These are phyloP conservation scores for Marmota monax DNA, from an alignment of 2,113 vertebrate genomes.

Conservation along the genomic window DNA sequence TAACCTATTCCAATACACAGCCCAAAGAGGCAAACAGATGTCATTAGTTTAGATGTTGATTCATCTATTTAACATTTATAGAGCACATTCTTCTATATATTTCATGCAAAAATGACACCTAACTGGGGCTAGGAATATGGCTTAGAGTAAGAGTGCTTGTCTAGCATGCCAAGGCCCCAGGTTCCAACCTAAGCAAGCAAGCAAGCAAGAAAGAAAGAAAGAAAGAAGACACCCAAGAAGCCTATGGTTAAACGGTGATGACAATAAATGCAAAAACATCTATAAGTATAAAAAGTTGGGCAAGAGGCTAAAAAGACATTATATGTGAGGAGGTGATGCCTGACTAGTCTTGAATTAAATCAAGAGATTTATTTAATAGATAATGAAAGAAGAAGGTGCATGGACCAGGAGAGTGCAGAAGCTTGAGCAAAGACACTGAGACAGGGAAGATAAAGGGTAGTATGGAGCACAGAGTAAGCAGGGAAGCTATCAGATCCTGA, in stretches of 20 bases:
- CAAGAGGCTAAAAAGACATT: background rate
- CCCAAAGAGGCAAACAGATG: background rate
- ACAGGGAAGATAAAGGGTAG: background rate
- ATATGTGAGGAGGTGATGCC: background rate
- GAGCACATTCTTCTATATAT: background rate
- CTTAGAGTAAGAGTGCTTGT: background rate
- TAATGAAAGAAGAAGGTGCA: background rate
- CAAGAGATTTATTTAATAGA: background rate
- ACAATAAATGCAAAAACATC: background rate
- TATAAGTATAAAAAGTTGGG: background rate
- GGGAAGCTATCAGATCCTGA: background rate
- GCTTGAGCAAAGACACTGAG: background rate
- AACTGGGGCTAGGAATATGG: background rate
- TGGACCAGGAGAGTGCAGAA: background rate
- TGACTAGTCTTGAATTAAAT: background rate
- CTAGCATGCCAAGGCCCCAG: background rate
- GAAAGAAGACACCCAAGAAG: background rate
- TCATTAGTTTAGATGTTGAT: background rate
- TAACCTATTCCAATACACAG: background rate
- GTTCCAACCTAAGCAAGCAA: background rate
- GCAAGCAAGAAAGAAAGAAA: too few species aligned
- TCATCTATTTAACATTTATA: constrained; percentile 44
- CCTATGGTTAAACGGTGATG: background rate
- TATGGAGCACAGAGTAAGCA: background rate
- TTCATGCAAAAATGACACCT: constrained; percentile 4